Evolutionary conservation across 2,113 vertebrate species (phyloP), one percentile per base, ranked within the genome.

Genomic region (Thymallus thymallus): DNA sequence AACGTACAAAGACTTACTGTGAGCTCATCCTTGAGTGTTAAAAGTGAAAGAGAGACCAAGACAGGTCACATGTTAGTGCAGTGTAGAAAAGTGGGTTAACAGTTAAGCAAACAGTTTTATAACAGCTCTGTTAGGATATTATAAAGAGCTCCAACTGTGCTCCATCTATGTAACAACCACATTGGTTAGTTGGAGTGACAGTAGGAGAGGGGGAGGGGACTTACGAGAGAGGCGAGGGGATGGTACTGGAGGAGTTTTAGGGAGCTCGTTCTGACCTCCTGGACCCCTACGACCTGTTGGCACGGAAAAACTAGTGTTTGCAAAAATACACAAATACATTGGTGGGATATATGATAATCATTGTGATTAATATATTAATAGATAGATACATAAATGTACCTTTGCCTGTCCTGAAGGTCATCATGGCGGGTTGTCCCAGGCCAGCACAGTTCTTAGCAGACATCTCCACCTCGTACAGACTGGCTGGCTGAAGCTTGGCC

Each of bases 381-480:
- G 48, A 51, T 18, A 18, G 16, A 51, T 18, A 0, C 1, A 48
- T 35, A 32, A 63, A 69, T n/a, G 29, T 88, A 89, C 89, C 83
- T 87, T 93, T 93, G 89, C 97, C 96, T 0, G 97, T 99, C 82
- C 97, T 94, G 90, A 99, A 99, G 81, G 97, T 99, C 93, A 99
- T 96, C 97, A 99, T 99, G 73, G 97, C 97, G 0, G 96, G 96
- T 87, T 99, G 97, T 60, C 97, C 96, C 74, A 97, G 87, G 0
- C 97, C 97, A 0, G 94, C 92, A 64, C 97, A 98, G 91, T 96
- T 98, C 83, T 94, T 94, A 64, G 96, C 96, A 0, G 95, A 87
- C 96, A 99, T 98, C 89, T 99, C 98, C 77, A 99, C 98, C 86
- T 99, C 98, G 0, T 99, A 99, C 69, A 99, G 90, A 74, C 97